Percentiles rank a stretch among this genome's conserved stretches.
phyloP scores from a whole-genome alignment of 2,888 invertebrate species.

The Oxyscelio sp. region DNA sequence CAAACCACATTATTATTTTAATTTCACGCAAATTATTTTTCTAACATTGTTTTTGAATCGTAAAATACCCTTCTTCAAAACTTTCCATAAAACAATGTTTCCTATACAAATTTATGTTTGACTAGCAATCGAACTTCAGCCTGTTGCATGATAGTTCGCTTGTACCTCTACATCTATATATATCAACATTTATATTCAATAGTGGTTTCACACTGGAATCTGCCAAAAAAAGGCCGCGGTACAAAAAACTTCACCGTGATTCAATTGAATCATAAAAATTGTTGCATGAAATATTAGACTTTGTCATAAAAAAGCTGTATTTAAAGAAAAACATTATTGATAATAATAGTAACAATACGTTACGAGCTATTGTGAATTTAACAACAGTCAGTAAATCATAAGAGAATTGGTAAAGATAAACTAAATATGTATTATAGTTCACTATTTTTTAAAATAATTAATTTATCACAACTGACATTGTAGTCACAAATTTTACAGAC shows the following conservation, averaged over 20 bases:
- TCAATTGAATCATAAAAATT: constrained; percentile 24
- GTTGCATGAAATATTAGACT: constrained; percentile 29
- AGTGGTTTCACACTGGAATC: constrained; percentile 23
- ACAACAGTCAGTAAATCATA: constrained; percentile 18
- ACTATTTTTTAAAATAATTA: no score
- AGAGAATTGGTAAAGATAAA: no score
- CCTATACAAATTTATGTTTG: no score
- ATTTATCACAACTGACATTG: no score
- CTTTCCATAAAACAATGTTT: neutral
- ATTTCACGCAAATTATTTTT: neutral
- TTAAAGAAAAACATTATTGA: constrained; percentile 4
- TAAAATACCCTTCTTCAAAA: constrained; percentile 5
- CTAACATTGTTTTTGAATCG: neutral
- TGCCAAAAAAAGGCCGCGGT: constrained; percentile 8
- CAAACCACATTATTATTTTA: neutral
- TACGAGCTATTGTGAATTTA: constrained; percentile 14
- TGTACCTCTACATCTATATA: neutral
- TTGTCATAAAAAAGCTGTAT: constrained; percentile 15
- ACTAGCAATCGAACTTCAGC: constrained; percentile 14
- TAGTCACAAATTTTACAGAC: no score
- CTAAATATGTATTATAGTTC: no score
- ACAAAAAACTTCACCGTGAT: constrained; percentile 10
- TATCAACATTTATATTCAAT: constrained; percentile 21
- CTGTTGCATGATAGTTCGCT: constrained; percentile 21
- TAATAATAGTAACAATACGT: constrained; percentile 25